A percentile compares a stretch with the other conserved stretches of the same genome.
phyloP scores from a whole-genome alignment of 1,140 invertebrate genomes.

The Eulimnadia texana region DNA sequence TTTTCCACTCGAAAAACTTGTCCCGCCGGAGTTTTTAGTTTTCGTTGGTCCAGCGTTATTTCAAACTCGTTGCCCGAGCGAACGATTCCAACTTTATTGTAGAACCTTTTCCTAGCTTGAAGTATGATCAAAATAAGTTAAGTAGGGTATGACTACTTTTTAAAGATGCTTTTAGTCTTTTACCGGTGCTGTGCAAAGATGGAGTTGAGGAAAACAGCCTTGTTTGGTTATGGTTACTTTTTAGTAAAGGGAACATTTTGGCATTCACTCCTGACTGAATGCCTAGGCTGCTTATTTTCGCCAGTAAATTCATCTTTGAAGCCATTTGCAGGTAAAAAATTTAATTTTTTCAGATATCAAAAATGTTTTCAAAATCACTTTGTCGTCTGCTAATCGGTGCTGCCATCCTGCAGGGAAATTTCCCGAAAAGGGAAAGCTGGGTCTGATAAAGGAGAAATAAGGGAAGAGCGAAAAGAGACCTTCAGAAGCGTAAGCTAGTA shows the following conservation, averaged over 20 bases:
- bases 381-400: too few species aligned
- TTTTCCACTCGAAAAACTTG: slow-evolving; percentile 57
- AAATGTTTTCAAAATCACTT: too few species aligned
- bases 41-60: slow-evolving; percentile 63
- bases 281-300: not conserved
- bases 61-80: slow-evolving; percentile 41
- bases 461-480: too few species aligned
- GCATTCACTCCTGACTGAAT: too few species aligned
- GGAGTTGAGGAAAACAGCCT: not conserved
- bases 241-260: too few species aligned
- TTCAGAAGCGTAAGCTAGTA: too few species aligned
- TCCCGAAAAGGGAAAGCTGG: too few species aligned
- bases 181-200: not conserved
- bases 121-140: not conserved
- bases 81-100: slow-evolving; percentile 48
- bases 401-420: too few species aligned
- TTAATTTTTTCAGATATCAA: too few species aligned
- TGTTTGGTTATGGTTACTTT: not conserved
- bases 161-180: too few species aligned
- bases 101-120: slow-evolving; percentile 44
- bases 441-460: too few species aligned
- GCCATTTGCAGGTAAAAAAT: not conserved
- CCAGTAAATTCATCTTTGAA: not conserved
- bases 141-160: too few species aligned
- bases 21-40: slow-evolving; percentile 75